Conservation (phyloP, 2,888 invertebrate species). For the Cataglyphis rosenhaueri region DNA sequence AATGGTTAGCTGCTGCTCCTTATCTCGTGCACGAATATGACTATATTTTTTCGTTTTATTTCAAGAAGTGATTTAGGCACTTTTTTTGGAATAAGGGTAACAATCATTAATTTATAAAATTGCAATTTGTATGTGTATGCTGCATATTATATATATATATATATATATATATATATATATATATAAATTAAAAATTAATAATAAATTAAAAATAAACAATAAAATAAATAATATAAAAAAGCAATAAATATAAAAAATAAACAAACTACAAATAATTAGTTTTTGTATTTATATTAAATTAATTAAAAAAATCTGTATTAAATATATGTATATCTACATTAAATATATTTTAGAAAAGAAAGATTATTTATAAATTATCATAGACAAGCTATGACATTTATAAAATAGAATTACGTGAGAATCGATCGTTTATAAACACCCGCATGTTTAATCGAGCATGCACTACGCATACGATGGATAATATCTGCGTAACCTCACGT, state of each 20-base stretch:
- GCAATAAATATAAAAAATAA: neutral
- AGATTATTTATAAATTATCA: neutral
- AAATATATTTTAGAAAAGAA: neutral
- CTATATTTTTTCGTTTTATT: neutral
- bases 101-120: neutral
- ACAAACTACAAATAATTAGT: neutral
- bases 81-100: neutral
- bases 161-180: neutral
- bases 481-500: constrained; percentile 32
- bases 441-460: constrained; percentile 44
- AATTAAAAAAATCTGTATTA: too few relatives aligned
- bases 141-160: neutral
- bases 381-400: neutral
- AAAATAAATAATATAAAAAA: neutral
- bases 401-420: constrained; percentile 35
- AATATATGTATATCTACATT: too few relatives aligned
- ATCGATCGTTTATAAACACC: constrained; percentile 17
- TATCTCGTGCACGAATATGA: constrained; percentile 3
- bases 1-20: neutral
- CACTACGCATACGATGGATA: constrained; percentile 23
- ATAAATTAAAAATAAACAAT: constrained; percentile 16
- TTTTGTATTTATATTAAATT: neutral
- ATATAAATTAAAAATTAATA: neutral
- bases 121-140: neutral
- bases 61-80: neutral